Evolutionary conservation across 2,113 vertebrate species (phyloP).

Genomic region (Colius striatus): DNA sequence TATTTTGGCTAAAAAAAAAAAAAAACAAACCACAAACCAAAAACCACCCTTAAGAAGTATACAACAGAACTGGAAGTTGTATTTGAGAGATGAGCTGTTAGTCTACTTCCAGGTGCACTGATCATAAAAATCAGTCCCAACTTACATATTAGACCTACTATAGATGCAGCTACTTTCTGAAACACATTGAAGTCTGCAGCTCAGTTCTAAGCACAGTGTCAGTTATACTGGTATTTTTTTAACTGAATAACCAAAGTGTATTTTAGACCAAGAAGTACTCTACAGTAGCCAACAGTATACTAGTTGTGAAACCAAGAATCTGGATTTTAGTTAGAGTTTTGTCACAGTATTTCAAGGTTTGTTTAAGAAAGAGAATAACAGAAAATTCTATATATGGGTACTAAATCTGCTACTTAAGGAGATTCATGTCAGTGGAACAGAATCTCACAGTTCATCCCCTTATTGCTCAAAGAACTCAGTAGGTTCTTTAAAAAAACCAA

Average conservation of each 20-base stretch:
- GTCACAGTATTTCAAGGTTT: neutral
- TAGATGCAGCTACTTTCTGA: neutral
- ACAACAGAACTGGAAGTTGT: neutral
- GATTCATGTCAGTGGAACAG: neutral
- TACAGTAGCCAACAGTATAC: neutral
- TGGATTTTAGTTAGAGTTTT: neutral
- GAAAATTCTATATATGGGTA: neutral
- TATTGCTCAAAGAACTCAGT: neutral
- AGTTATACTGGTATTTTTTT: neutral
- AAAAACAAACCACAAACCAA: too few relatives aligned
- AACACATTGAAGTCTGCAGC: neutral
- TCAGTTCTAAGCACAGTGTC: neutral
- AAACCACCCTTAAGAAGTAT: neutral
- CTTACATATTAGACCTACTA: neutral
- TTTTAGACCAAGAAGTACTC: neutral
- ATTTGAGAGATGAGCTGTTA: neutral
- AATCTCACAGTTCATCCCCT: neutral
- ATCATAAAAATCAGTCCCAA: neutral
- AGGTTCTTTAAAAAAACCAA: neutral
- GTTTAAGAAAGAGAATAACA: slow-evolving; percentile 5
- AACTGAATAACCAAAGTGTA: neutral
- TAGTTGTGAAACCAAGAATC: neutral
- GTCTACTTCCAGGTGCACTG: neutral
- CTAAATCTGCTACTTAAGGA: neutral
- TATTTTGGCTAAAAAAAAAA: slow-evolving; percentile 36